Conservation (phyloP, 2,113 vertebrate genomes). For the Axis porcinus region DNA sequence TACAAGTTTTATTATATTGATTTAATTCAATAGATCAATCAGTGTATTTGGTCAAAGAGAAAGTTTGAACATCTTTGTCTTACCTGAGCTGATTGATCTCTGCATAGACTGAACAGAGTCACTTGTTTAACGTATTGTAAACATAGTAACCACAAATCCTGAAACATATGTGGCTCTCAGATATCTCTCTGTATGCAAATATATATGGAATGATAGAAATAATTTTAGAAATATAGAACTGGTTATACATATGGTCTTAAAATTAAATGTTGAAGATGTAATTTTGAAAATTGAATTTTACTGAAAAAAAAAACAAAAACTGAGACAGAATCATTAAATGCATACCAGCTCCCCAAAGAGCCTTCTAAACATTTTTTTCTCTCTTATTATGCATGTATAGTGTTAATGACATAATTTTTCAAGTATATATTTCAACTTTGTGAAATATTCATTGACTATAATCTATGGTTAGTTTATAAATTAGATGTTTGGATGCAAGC, state of each 20-base stretch:
- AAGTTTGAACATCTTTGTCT: not conserved
- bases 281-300: slow-evolving; percentile 17
- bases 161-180: not conserved
- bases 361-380: not conserved
- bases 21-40: not conserved
- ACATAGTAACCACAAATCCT: not conserved
- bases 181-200: not conserved
- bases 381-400: not conserved
- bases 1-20: not conserved
- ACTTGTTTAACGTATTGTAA: not conserved
- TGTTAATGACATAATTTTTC: not conserved
- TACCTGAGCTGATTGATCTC: not conserved
- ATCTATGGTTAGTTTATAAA: not conserved
- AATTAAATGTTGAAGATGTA: not conserved
- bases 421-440: not conserved
- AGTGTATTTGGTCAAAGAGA: not conserved
- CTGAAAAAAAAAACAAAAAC: not conserved
- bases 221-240: not conserved
- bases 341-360: not conserved
- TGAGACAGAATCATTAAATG: not conserved
- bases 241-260: not conserved
- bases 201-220: not conserved
- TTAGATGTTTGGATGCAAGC: not conserved
- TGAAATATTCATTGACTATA: not conserved
- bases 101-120: not conserved